These are phyloP conservation scores for Microtus pennsylvanicus DNA, from an alignment of 2,113 vertebrate species.

Conservation along the genomic window DNA sequence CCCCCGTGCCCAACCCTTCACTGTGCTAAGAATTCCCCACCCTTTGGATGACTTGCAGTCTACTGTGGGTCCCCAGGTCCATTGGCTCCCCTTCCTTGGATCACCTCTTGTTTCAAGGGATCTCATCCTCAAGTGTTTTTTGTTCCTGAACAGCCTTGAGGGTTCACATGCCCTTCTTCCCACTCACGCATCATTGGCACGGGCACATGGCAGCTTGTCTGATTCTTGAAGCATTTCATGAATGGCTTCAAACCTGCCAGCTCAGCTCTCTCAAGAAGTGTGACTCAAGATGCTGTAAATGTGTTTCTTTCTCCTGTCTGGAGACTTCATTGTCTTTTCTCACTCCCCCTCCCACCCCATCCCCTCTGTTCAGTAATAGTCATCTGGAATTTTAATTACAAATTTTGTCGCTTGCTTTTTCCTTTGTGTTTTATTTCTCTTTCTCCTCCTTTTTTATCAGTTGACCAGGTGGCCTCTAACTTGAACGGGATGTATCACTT, in stretches of 20 bases:
- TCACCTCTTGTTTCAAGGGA: neutral
- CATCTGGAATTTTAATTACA: neutral
- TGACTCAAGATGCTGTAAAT: no score
- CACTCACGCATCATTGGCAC: accelerated
- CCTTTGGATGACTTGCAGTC: accelerated
- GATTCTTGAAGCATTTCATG: neutral
- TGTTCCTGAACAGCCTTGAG: accelerated
- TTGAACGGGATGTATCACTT: no score
- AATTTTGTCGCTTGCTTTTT: neutral
- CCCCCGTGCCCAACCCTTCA: accelerated
- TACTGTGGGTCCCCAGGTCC: no score
- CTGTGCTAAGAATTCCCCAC: neutral
- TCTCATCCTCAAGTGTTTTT: neutral
- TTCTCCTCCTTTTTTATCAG: neutral
- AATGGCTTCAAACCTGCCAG: neutral
- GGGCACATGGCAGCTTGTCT: accelerated
- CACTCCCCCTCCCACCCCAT: no score
- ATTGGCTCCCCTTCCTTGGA: no score
- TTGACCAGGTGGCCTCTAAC: neutral
- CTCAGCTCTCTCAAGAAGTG: neutral
- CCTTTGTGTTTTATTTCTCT: neutral
- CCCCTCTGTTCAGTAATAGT: neutral
- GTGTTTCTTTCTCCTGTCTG: neutral
- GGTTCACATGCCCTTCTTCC: neutral
- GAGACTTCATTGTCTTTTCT: neutral